Evolutionary conservation across 1,140 invertebrate species (phyloP).

Genomic region (Neodiprion virginianus): DNA sequence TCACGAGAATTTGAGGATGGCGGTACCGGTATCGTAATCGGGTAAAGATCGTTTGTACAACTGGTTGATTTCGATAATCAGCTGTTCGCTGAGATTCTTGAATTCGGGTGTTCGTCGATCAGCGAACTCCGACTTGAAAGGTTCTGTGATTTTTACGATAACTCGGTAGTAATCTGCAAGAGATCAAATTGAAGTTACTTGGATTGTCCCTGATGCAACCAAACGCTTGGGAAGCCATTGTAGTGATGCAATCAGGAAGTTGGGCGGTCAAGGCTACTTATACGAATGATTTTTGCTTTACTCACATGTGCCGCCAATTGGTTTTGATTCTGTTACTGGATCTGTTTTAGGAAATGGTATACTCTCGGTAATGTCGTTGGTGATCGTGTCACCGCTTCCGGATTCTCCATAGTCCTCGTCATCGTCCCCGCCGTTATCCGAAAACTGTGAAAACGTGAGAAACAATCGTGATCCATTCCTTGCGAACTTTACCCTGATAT

Average conservation of each 20-base stretch:
- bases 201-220: too few relatives aligned
- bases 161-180: constrained; percentile 50
- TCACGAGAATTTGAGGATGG: constrained; percentile 55
- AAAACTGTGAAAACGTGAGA: constrained; percentile 9
- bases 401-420: constrained; percentile 51
- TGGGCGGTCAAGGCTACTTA: background rate
- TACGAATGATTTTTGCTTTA: constrained; percentile 9
- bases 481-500: too few relatives aligned
- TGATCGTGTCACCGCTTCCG: constrained; percentile 27
- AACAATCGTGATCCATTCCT: background rate
- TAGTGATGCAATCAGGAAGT: background rate
- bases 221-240: background rate
- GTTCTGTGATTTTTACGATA: constrained; percentile 50
- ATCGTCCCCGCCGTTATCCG: constrained; percentile 33
- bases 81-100: constrained; percentile 41
- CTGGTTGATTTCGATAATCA: constrained; percentile 46
- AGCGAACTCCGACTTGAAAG: constrained; percentile 44
- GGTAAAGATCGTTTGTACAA: constrained; percentile 43
- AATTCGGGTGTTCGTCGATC: constrained; percentile 48
- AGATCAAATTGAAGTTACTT: constrained; percentile 2
- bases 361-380: too few relatives aligned
- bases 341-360: too few relatives aligned
- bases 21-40: constrained; percentile 42
- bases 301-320: constrained; percentile 34
- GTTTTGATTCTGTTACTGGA: too few relatives aligned